Base-by-base conservation (phyloP, 2,888 invertebrate species). In the Ecliptopera silaceata region DNA sequence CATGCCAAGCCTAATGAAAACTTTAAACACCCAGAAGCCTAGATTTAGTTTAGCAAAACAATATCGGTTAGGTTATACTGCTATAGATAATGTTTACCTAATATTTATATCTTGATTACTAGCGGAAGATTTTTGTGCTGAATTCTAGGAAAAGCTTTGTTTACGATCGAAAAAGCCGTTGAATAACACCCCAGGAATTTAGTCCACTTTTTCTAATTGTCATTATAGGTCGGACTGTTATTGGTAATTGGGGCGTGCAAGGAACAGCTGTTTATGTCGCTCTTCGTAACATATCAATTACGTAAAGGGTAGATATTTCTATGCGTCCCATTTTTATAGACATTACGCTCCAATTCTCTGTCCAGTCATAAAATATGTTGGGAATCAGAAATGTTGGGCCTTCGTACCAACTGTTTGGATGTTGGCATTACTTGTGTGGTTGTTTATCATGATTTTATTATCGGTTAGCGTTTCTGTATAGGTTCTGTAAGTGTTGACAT, bases 211-310 rank as follows among this genome's bases (percentile, higher is more conserved):
- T 50, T 64, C 60, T 59, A 62, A 64, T 62, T 46, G 60, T 56
- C 53, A 63, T 56, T 57, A 67, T 65, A 63, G 65, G 63, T 45
- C 61, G 47, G 50, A 63, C 54, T 51, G 63, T 65, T 63, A 60
- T 57, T 48, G 52, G 59, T 59, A 65, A 56, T 52, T 59, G 61
- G 61, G 59, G 52, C 61, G 59, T 56, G 57, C 41, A 60, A 52
- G 53, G 48, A 56, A 29, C 72, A 60, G 65, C 68, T 74, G 74
- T 45, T 63, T 51, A 36, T 32, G 66, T 65, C 69, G 17, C 43
- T 73, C 65, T 64, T 46, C 56, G 60, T 64, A 64, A 51, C 53
- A 47, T 65, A 26, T 63, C 61, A 61, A 61, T 64, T 66, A 59
- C 54, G 60, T 53, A 49, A 59, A 53, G 47, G 41, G 46, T 57